Evolutionary conservation across 2,113 vertebrate species (phyloP), one percentile per base, ranked within the genome.

Genomic region (Sprattus sprattus): DNA sequence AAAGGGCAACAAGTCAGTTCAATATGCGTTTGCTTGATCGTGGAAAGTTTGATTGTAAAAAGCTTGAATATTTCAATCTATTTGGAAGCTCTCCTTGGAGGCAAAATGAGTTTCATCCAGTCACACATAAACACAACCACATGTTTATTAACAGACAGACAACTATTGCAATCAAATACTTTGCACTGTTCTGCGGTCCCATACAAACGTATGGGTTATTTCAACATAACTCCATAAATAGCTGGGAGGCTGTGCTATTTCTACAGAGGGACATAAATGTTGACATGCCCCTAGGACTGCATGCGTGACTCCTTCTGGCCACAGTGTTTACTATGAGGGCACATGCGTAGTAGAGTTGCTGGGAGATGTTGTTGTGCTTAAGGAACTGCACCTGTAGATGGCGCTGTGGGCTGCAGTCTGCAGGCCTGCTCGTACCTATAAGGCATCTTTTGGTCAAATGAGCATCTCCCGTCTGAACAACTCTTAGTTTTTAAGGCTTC

Each of bases 331-430:
- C 32, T 78, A 78, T 39, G 71, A 39, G 71, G 71, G 39, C 9
- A 78, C 71, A 78, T 78, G 71, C 32, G 25, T 71, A 32, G 64
- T 71, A 13, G 64, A 32, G 64, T 25, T 25, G 20, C 28, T 15
- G 28, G 71, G 71, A 25, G n/a, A 25, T 78, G 71, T 78, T 78
- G 71, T 78, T 78, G 71, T 78, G 50, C 22, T 82, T 8, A n/a
- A 44, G 82, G 64, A 75, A 75, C 15, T 88, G 82, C 47, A 83
- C 89, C 94, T 90, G 90, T 91, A 93, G 94, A 86, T 92, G 93
- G 94, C 93, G 92, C 92, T 94, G 91, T 94, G 91, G 86, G 89
- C 91, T 89, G 90, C 89, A 85, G 64, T 50, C 84, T 84, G 28
- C 5, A 82, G 64, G 7, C 57, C 16, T 20, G 52, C 57, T 60